Evolutionary conservation across 2,888 invertebrate genomes (phyloP).

Genomic region (Heliconius ismenius): DNA sequence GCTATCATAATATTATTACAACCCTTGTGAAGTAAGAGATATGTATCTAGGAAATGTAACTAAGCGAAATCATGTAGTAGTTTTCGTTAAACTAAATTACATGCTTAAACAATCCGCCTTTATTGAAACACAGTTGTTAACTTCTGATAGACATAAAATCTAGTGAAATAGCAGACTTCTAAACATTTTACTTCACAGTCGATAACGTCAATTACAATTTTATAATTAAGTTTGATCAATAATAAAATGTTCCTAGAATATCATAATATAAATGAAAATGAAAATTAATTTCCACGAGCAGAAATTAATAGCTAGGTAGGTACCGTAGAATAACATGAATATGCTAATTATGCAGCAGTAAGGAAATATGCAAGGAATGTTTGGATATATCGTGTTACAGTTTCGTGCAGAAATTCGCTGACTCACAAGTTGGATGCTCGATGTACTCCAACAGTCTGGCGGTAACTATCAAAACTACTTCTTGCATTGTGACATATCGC

Average conservation of each 20-base stretch:
- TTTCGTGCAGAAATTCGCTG: slow-evolving; percentile 64
- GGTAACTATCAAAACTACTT: slow-evolving; percentile 64
- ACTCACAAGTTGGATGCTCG: slow-evolving; percentile 58
- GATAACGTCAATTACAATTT: not conserved
- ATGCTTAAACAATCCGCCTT: not conserved
- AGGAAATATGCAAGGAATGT: slow-evolving; percentile 52
- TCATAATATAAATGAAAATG: not conserved
- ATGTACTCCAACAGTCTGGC: slow-evolving; percentile 60
- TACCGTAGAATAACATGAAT: slow-evolving; percentile 20
- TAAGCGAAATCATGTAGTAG: not conserved
- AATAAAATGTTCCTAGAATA: not conserved
- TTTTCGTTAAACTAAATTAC: not conserved
- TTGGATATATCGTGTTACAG: slow-evolving; percentile 51
- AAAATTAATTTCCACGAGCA: slow-evolving; percentile 5
- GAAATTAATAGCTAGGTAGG: slow-evolving; percentile 21
- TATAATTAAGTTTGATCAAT: not conserved
- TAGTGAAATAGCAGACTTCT: not conserved
- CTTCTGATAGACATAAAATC: not conserved
- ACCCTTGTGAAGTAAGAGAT: slow-evolving; percentile 6
- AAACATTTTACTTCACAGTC: not conserved
- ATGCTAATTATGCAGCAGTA: slow-evolving; percentile 35
- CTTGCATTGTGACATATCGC: slow-evolving; percentile 40
- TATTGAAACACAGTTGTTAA: not conserved
- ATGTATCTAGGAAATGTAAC: not conserved
- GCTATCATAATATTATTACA: slow-evolving; percentile 15